phyloP scores from a whole-genome alignment of 2,888 invertebrate species.

The Platerodrilus igneus region DNA sequence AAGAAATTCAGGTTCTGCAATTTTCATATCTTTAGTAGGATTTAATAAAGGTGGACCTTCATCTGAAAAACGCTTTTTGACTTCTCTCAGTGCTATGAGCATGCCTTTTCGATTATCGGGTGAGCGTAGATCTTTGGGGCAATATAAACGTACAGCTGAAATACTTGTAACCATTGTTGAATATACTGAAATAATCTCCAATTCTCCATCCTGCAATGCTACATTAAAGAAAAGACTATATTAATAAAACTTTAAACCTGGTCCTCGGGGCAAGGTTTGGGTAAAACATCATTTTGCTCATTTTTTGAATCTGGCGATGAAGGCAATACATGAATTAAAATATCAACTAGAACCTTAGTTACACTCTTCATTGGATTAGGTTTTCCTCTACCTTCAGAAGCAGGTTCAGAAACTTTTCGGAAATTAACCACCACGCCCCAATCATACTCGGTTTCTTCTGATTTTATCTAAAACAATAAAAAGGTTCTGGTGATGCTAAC shows the following conservation, averaged over 20 bases:
- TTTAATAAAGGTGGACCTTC: conserved; percentile 87
- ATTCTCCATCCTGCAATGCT: conserved; percentile 63
- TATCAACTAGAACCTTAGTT: conserved; percentile 72
- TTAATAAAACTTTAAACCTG: conserved; percentile 46
- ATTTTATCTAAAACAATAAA: conserved; percentile 60
- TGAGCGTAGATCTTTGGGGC: conserved; percentile 85
- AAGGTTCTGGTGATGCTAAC: no score
- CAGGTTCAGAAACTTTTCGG: conserved; percentile 49
- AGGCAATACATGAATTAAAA: conserved; percentile 74
- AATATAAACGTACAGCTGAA: conserved; percentile 84
- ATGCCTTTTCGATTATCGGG: conserved; percentile 81
- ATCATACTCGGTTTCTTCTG: conserved; percentile 81
- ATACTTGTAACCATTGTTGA: conserved; percentile 79
- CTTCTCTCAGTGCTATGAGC: conserved; percentile 79
- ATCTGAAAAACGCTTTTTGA: conserved; percentile 82
- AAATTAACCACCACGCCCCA: conserved; percentile 97
- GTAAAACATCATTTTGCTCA: conserved; percentile 50
- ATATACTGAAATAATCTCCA: conserved; percentile 85
- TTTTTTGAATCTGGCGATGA: conserved; percentile 51
- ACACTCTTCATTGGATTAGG: conserved; percentile 55
- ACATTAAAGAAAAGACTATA: not conserved
- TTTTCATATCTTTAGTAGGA: conserved; percentile 95
- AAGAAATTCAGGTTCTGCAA: conserved; percentile 75
- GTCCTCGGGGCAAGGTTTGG: conserved; percentile 65
- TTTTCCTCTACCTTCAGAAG: conserved; percentile 31